phyloP scores from a whole-genome alignment of 92 coral and sea anemone species.

The Ricordea florida region DNA sequence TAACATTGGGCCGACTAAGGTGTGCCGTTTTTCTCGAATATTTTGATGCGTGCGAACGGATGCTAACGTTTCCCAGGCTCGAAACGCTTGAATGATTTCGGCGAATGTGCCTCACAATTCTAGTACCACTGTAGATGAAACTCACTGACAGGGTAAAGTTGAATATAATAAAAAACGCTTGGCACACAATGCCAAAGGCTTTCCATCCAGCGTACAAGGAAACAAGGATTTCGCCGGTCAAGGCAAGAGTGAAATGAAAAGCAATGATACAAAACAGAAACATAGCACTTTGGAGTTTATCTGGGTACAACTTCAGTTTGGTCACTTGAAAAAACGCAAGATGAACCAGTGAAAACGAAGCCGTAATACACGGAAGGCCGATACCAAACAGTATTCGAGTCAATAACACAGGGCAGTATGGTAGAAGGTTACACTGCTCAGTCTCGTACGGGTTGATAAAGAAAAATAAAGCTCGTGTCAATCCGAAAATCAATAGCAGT shows the following conservation, averaged over 20 bases:
- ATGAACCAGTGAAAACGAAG: slow-evolving; percentile 81
- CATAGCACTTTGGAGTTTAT: slow-evolving; percentile 67
- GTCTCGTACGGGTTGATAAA: slow-evolving; percentile 90
- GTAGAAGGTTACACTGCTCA: slow-evolving; percentile 71
- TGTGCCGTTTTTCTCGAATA: background rate
- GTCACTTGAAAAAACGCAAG: slow-evolving; percentile 71
- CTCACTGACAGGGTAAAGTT: slow-evolving; percentile 56
- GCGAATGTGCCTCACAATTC: slow-evolving; percentile 54
- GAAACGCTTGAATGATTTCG: slow-evolving; percentile 29
- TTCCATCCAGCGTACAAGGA: slow-evolving; percentile 50
- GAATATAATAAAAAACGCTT: slow-evolving; percentile 65
- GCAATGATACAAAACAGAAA: slow-evolving; percentile 44
- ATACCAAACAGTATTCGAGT: slow-evolving; percentile 74
- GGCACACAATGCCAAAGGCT: slow-evolving; percentile 58
- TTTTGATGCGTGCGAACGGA: background rate
- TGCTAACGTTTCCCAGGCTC: slow-evolving; percentile 48
- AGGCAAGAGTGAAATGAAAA: slow-evolving; percentile 66
- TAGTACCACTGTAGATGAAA: slow-evolving; percentile 74
- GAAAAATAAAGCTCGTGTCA: slow-evolving; percentile 67
- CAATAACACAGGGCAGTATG: slow-evolving; percentile 62
- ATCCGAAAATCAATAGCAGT: slow-evolving; percentile 58
- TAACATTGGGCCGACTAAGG: slow-evolving; percentile 52
- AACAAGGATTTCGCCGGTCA: slow-evolving; percentile 50
- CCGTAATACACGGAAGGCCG: slow-evolving; percentile 87
- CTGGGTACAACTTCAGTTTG: slow-evolving; percentile 77